Conservation (phyloP, 2,797 vertebrate genomes). For the Argya squamiceps region DNA sequence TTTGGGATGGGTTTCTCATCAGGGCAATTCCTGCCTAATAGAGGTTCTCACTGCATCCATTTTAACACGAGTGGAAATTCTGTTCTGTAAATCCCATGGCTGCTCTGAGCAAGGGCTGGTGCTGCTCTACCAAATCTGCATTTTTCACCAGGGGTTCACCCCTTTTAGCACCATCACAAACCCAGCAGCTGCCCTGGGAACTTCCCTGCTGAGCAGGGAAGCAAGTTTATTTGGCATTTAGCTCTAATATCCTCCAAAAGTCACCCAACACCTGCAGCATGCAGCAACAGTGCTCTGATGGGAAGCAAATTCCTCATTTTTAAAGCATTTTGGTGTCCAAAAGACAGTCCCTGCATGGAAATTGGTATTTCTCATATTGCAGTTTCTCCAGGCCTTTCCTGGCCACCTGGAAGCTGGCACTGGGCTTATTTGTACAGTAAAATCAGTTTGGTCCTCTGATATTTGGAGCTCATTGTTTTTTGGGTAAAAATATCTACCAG, state of each 20-base stretch:
- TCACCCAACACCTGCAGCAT: neutral
- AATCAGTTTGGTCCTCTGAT: neutral
- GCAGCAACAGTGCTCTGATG: neutral
- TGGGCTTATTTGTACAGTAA: neutral
- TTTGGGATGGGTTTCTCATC: neutral
- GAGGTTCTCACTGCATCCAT: rapidly evolving
- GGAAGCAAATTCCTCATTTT: neutral
- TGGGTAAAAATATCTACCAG: neutral
- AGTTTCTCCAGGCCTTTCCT: neutral
- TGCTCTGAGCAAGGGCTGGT: neutral
- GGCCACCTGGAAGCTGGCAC: neutral
- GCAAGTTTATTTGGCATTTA: neutral
- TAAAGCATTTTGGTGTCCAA: neutral
- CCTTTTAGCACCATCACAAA: neutral
- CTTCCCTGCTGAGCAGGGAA: neutral
- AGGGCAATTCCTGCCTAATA: rapidly evolving
- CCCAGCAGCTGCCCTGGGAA: neutral
- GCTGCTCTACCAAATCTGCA: neutral
- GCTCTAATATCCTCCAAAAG: neutral
- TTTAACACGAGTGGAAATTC: neutral
- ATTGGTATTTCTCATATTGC: neutral
- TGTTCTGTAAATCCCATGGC: neutral
- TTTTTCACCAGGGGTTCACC: neutral
- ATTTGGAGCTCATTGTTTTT: neutral
- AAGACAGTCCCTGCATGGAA: neutral